Conservation (phyloP, 2,888 invertebrate species). For the Drosophila phalerata region DNA sequence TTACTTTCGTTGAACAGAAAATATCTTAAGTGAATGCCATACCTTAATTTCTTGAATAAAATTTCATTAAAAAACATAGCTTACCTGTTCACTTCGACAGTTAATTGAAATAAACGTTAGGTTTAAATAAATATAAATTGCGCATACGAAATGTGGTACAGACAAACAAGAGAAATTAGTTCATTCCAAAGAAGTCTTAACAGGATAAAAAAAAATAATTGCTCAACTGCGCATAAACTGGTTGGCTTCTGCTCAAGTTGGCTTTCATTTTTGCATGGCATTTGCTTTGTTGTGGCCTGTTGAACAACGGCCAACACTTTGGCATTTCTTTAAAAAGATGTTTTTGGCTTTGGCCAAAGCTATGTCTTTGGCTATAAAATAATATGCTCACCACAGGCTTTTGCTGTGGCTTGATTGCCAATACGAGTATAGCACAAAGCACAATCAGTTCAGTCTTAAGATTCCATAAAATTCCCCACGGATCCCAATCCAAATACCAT, state of each 20-base stretch:
- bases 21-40: background rate
- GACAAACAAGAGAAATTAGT: constrained; percentile 10
- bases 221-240: constrained; percentile 38
- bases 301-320: constrained; percentile 34
- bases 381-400: constrained; percentile 69
- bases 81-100: background rate
- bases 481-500: constrained; percentile 14
- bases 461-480: constrained; percentile 4
- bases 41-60: background rate
- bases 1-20: background rate
- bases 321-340: constrained; percentile 53
- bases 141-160: constrained; percentile 26
- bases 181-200: constrained; percentile 4
- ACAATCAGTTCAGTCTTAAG: constrained; percentile 40
- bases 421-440: constrained; percentile 34
- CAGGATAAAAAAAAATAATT: constrained; percentile 3
- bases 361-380: constrained; percentile 59
- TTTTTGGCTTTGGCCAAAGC: constrained; percentile 32
- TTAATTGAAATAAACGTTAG: background rate
- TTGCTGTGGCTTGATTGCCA: constrained; percentile 71
- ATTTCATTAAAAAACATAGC: background rate
- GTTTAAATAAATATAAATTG: constrained; percentile 14
- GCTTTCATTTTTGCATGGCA: constrained; percentile 28
- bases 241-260: constrained; percentile 36
- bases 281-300: constrained; percentile 71